Evolutionary conservation across 1,140 invertebrate species (phyloP), one percentile per base, ranked within the genome.

Genomic region (Atopsyche davidsoni): DNA sequence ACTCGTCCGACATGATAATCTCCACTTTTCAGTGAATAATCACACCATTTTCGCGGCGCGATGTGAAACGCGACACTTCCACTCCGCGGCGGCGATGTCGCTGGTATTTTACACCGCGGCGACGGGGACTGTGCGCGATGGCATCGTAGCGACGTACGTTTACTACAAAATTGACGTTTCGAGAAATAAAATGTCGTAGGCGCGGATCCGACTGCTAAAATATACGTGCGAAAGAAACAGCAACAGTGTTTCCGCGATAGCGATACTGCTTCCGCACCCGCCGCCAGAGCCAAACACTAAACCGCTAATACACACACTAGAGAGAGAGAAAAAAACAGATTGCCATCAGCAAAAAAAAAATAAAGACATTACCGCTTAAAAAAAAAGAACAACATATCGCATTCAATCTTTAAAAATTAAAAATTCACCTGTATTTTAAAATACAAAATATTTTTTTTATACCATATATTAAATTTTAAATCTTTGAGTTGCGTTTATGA

Each of bases 91-190:
- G 28, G 42, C 7, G 7, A 22, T 10, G 10, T n/a, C 22, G 7
- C 24, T 24, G 23, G 2, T n/a, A n/a, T n/a, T n/a, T n/a, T n/a
- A n/a, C n/a, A n/a, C n/a, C n/a, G 36, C 22, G 14, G 32, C 44
- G 31, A 34, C n/a, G n/a, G 11, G 32, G 11, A n/a, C 32, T 16
- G 11, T 16, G 16, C n/a, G n/a, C n/a, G 3, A 11, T 41, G 24
- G 46, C 10, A 36, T 7, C 9, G 23, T 23, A 23, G 10, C 35
- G 46, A 48, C 38, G 35, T 48, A 48, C 46, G 46, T 41, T 48
- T 48, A 48, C 46, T 25, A 48, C 24, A 51, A 51, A 43, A 51
- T 43, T 51, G 48, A 51, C 48, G 42, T 51, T 51, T 51, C 42
- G 28, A 36, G 19, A 51, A 43, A 51, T 23, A 23, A 51, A 44